These are phyloP conservation scores for Pogonocichla stellata DNA, from an alignment of 2,113 vertebrate genomes.

Conservation along the genomic window DNA sequence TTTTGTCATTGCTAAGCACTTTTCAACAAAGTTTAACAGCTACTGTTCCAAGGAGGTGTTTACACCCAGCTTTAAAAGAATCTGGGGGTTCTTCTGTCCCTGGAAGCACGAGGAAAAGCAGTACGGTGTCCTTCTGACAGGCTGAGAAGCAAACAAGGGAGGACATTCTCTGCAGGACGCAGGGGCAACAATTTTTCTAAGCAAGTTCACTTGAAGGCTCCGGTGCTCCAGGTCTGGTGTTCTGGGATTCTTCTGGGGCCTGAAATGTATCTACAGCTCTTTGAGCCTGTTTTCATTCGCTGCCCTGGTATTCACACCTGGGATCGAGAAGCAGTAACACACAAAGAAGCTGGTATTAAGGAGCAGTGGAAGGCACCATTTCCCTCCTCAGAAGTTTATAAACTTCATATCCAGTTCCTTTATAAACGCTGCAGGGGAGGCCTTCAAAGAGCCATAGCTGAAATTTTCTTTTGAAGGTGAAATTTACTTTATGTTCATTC, in stretches of 20 bases:
- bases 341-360: neutral
- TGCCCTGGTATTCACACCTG: neutral
- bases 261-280: neutral
- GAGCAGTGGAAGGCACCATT: neutral
- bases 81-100: neutral
- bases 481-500: neutral
- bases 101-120: neutral
- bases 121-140: accelerated
- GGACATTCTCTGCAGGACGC: neutral
- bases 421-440: neutral
- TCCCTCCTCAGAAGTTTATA: neutral
- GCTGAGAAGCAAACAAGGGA: neutral
- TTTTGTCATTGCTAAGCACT: slow-evolving; percentile 68
- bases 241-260: neutral
- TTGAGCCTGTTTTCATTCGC: neutral
- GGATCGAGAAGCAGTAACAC: neutral
- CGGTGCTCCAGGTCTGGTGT: neutral
- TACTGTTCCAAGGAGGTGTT: slow-evolving; percentile 52
- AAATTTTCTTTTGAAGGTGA: neutral
- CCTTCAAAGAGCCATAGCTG: neutral
- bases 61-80: neutral
- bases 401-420: neutral
- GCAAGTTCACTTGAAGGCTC: neutral
- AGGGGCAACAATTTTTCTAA: neutral
- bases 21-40: slow-evolving; percentile 47